A percentile compares a stretch with the other conserved stretches of the same genome.
phyloP scores from a whole-genome alignment of 2,113 vertebrate species.

The Opisthocomus hoazin region DNA sequence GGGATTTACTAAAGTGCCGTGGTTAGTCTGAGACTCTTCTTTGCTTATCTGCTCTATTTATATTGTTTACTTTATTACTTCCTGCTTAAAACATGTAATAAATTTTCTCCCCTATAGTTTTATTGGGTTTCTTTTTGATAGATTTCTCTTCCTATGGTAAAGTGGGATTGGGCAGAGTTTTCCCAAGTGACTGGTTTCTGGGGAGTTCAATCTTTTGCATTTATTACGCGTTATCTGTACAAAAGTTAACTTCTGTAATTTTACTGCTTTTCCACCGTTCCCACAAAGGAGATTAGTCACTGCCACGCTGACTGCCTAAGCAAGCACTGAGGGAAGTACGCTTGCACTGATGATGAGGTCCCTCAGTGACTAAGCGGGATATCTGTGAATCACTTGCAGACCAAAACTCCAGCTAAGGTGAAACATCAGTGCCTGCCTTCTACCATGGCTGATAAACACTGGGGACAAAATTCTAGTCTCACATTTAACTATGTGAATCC shows the following conservation, averaged over 20 bases:
- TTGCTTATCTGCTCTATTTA: slow-evolving; percentile 4
- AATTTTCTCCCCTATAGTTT: neutral
- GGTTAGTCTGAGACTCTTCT: neutral
- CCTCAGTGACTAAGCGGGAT: neutral
- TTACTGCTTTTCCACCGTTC: neutral
- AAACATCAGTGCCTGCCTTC: neutral
- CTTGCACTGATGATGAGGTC: neutral
- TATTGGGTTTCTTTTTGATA: neutral
- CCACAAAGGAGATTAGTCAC: slow-evolving; percentile 41
- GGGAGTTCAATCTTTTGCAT: neutral
- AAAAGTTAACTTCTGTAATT: neutral
- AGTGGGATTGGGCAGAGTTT: neutral
- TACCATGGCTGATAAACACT: neutral
- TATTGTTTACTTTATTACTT: slow-evolving; percentile 17
- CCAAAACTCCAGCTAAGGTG: neutral
- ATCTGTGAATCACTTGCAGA: neutral
- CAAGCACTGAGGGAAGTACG: neutral
- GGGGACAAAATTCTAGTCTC: neutral
- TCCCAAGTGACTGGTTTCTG: neutral
- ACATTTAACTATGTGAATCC: neutral
- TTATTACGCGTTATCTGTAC: neutral
- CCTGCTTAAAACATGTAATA: neutral
- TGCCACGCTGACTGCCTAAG: neutral
- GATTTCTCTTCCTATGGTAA: neutral
- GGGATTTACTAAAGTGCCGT: neutral